Evolutionary conservation across 1,140 invertebrate species (phyloP).

Genomic region (Trialeurodes vaporariorum): DNA sequence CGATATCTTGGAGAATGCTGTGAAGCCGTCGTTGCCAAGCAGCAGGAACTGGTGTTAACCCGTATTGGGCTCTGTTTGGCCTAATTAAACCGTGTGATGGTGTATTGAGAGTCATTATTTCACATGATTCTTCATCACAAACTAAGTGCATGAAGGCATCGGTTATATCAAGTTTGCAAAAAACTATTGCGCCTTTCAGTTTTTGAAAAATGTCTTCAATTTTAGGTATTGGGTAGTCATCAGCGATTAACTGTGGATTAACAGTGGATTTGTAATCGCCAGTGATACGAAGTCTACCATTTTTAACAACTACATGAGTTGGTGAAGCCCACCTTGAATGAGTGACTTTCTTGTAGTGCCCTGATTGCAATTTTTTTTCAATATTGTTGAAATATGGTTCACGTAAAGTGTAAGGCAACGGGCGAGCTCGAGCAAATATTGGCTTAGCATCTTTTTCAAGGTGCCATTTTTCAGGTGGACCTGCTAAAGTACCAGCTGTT

Average conservation of each 20-base stretch:
- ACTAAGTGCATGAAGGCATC: constrained; percentile 34
- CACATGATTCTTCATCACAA: constrained; percentile 13
- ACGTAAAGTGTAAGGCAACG: neutral
- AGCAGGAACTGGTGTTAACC: constrained; percentile 27
- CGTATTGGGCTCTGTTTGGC: constrained; percentile 30
- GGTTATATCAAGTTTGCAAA: constrained; percentile 31
- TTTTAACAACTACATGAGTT: neutral
- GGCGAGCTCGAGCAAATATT: neutral
- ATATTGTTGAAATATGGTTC: neutral
- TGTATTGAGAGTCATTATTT: constrained; percentile 27
- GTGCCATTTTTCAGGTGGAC: no score
- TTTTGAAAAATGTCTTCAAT: constrained; percentile 14
- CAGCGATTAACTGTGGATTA: neutral
- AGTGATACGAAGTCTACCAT: constrained; percentile 16
- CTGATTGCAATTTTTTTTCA: neutral
- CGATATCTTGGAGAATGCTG: constrained; percentile 27
- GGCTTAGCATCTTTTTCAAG: neutral
- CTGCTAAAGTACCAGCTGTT: no score
- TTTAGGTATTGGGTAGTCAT: constrained; percentile 14
- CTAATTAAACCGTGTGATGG: constrained; percentile 31
- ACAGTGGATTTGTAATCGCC: constrained; percentile 27
- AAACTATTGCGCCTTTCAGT: constrained; percentile 15
- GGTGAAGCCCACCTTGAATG: constrained; percentile 1
- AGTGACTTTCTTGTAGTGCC: neutral
- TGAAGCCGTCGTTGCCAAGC: constrained; percentile 36